Base-by-base conservation (phyloP, 53 echinoderm and acorn worm species). In the Temnopleurus reevesii region DNA sequence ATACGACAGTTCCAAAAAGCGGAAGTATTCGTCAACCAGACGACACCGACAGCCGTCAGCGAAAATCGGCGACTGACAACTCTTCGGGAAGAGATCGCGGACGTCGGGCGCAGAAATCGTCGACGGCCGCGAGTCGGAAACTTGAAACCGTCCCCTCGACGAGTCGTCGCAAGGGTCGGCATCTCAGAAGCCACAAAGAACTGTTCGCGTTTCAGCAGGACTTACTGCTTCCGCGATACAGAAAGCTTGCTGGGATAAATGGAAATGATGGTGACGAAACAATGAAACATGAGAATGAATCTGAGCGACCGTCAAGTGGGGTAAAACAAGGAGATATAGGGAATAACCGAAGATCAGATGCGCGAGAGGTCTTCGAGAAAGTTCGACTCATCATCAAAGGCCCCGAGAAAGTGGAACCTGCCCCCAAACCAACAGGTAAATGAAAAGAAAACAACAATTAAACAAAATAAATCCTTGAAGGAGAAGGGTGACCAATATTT, bases 351-450 rank as follows among this genome's bases (percentile, higher is more conserved):
- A 38, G 71, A 66, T 49, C 88, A 3, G 88, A 65, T 18, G 86
- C 86, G 25, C 44, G 86, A 49, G 71, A 87, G 23, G 88, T 87
- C 35, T 87, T 87, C 35, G 88, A 87, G 33, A 87, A 87, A n/a
- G 71, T 87, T n/a, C 65, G 71, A 7, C 88, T 66, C 12, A 45
- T 87, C 71, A 87, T 87, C 51, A 44, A 54, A 5, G 88, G 88
- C 5, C 88, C 88, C 1, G 71, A 64, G 9, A 87, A 87, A 51
- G 49, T 29, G 18, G 88, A 83, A 47, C 18, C 33, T 54, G 83
- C 10, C 41, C 19, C 46, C 0, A 83, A 83, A 2, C 51, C 55
- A 5, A 55, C 46, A 29, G 83, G 83, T 83, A 55, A 83, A 4
- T 77, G n/a, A n/a, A n/a, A n/a, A n/a, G n/a, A n/a, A n/a, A n/a